phyloP scores from a whole-genome alignment of 2,888 invertebrate genomes.

The Epinotia bilunana region DNA sequence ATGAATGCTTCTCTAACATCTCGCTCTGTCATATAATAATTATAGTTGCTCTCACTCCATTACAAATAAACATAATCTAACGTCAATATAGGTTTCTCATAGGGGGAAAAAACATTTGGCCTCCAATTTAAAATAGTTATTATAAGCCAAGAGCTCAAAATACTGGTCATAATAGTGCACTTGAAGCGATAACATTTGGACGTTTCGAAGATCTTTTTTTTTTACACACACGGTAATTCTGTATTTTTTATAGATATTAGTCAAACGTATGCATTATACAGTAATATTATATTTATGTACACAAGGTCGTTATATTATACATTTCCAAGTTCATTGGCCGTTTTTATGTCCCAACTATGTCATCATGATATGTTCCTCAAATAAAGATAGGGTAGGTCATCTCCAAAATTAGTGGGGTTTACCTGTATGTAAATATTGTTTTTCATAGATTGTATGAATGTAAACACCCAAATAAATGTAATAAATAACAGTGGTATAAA shows the following conservation, averaged over 20 bases:
- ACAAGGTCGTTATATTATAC: background rate
- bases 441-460: background rate
- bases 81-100: too few relatives aligned
- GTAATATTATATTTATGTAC: slow-evolving; percentile 10
- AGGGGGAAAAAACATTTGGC: background rate
- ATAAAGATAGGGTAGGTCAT: background rate
- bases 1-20: background rate
- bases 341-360: slow-evolving; percentile 11
- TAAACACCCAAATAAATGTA: background rate
- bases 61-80: too few relatives aligned
- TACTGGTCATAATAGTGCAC: background rate
- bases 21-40: background rate
- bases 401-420: background rate
- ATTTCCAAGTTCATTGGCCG: slow-evolving; percentile 26
- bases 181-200: background rate
- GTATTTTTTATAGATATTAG: background rate
- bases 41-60: background rate
- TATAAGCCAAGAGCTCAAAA: background rate
- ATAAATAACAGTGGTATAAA: background rate
- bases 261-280: slow-evolving; percentile 1
- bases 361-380: background rate
- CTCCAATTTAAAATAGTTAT: background rate
- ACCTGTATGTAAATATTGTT: background rate
- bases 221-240: background rate
- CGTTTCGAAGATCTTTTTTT: background rate